Evolutionary conservation across 2,113 vertebrate genomes (phyloP).

Genomic region (Stomatorhinus ivindoensis): DNA sequence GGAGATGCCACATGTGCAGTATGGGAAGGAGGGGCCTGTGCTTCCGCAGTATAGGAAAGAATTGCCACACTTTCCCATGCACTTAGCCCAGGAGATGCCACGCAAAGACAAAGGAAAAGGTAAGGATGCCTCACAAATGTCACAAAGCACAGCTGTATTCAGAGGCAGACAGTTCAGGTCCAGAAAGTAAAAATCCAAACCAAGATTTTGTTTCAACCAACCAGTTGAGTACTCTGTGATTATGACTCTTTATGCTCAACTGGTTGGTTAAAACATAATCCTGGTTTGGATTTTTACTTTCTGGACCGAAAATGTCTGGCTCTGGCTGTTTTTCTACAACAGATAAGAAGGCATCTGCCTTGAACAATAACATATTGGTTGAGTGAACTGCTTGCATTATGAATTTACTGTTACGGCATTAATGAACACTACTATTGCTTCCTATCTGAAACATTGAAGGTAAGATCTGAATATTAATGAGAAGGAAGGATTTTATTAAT

Average conservation of each 20-base stretch:
- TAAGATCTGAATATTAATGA: not conserved
- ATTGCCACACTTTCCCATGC: slow-evolving; percentile 72
- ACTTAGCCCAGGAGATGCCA: slow-evolving; percentile 73
- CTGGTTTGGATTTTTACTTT: too few species aligned
- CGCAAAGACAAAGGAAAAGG: slow-evolving; percentile 82
- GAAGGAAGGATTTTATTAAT: not conserved
- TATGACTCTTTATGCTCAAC: too few species aligned
- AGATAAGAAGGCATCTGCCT: not conserved
- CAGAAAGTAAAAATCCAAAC: too few species aligned
- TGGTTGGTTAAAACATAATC: too few species aligned
- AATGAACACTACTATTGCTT: not conserved
- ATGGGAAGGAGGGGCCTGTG: slow-evolving; percentile 74
- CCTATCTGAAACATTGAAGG: not conserved
- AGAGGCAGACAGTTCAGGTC: too few species aligned
- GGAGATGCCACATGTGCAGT: slow-evolving; percentile 78
- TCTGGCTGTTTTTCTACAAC: not conserved
- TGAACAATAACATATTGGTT: not conserved
- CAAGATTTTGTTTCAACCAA: too few species aligned
- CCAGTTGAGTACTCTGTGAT: too few species aligned
- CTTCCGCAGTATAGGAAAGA: slow-evolving; percentile 86
- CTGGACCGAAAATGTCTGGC: too few species aligned
- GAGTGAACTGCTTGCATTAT: not conserved
- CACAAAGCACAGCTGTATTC: not conserved
- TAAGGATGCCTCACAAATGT: slow-evolving; percentile 35
- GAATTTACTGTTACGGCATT: not conserved